Evolutionary conservation across 2,888 invertebrate genomes (phyloP).

Genomic region (Luperina nickerlii): DNA sequence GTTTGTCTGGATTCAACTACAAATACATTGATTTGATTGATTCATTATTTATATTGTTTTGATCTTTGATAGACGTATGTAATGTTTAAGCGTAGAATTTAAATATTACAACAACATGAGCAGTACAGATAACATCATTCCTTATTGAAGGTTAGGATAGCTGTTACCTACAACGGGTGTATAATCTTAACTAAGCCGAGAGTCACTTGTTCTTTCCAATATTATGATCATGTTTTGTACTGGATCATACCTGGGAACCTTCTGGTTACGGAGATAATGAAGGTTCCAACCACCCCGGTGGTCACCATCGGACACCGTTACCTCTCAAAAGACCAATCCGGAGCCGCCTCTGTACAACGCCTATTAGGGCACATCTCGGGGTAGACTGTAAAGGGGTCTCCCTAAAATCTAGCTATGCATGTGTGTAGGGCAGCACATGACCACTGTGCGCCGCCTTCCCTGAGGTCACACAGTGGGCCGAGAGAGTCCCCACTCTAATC

Average conservation of each 20-base stretch:
- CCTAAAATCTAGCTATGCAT: too few species aligned
- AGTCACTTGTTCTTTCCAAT: neutral
- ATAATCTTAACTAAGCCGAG: neutral
- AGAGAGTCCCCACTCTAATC: too few species aligned
- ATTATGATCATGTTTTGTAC: neutral
- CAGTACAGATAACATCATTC: neutral
- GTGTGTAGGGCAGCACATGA: too few species aligned
- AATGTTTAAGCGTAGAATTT: neutral
- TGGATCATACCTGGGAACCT: neutral
- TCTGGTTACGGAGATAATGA: neutral
- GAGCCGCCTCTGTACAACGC: too few species aligned
- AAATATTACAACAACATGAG: neutral
- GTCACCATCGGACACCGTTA: too few species aligned
- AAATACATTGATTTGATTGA: slow-evolving; percentile 28
- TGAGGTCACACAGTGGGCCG: too few species aligned
- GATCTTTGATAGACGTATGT: slow-evolving; percentile 9
- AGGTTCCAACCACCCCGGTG: neutral
- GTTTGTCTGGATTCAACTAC: slow-evolving; percentile 22
- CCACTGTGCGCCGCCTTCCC: too few species aligned
- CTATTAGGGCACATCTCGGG: too few species aligned
- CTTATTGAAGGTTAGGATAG: neutral
- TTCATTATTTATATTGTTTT: slow-evolving; percentile 32
- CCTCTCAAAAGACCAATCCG: too few species aligned
- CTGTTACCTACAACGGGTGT: neutral
- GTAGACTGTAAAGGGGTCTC: too few species aligned